phyloP scores from a whole-genome alignment of 2,888 invertebrate genomes.

The Invenusta paracnida region DNA sequence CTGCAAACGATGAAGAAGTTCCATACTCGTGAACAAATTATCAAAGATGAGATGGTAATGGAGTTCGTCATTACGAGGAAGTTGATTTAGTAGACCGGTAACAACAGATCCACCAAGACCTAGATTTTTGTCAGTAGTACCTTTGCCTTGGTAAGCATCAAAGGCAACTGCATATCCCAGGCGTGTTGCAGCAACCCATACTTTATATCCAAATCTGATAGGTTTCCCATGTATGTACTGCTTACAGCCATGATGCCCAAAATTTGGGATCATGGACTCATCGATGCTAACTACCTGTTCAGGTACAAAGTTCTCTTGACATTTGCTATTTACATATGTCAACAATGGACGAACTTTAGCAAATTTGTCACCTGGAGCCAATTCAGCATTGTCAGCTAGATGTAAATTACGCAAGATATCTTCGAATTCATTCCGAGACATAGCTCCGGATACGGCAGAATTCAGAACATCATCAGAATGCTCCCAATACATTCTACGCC shows the following conservation, averaged over 20 bases:
- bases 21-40: constrained; percentile 43
- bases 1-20: no score
- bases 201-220: constrained; percentile 45
- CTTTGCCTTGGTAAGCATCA: not conserved
- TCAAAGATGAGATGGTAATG: constrained; percentile 42
- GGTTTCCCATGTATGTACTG: constrained; percentile 24
- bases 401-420: constrained; percentile 45
- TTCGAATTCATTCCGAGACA: constrained; percentile 43
- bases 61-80: not conserved
- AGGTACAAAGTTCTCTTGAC: constrained; percentile 33
- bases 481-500: constrained; percentile 42
- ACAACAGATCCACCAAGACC: not conserved
- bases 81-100: not conserved
- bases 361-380: constrained; percentile 45
- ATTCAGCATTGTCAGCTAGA: constrained; percentile 34
- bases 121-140: not conserved
- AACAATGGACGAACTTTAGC: constrained; percentile 44
- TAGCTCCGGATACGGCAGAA: constrained; percentile 10
- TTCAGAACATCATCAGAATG: constrained; percentile 40
- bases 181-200: constrained; percentile 45
- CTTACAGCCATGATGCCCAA: constrained; percentile 49
- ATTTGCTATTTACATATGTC: constrained; percentile 38
- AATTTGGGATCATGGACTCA: constrained; percentile 58
- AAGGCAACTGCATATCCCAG: not conserved
- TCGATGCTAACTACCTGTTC: constrained; percentile 48